These are phyloP conservation scores for Hydrolagus colliei DNA, from an alignment of 2,797 vertebrate genomes.

Conservation along the genomic window DNA sequence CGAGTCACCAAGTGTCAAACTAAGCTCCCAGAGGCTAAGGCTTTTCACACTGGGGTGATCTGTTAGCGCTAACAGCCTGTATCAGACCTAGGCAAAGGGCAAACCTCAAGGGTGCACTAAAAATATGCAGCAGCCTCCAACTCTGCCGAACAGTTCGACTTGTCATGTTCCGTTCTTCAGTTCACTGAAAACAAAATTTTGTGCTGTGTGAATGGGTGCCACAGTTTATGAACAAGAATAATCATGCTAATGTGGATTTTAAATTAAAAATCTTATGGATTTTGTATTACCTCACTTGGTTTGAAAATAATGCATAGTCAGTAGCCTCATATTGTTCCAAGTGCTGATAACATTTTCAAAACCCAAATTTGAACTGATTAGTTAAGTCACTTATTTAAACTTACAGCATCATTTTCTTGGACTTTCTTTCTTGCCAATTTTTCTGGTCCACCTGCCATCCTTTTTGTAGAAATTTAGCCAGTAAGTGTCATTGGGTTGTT, in stretches of 20 bases:
- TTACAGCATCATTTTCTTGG: background rate
- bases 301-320: background rate
- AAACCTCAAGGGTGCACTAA: conserved; percentile 30
- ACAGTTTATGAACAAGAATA: conserved; percentile 7
- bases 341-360: background rate
- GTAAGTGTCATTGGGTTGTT: no score
- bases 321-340: no score
- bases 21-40: conserved; percentile 24
- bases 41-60: conserved; percentile 29
- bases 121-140: conserved; percentile 25
- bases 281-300: background rate
- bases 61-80: conserved; percentile 30
- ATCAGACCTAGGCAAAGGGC: conserved; percentile 30
- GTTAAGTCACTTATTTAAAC: background rate
- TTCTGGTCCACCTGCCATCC: no score
- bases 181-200: conserved; percentile 11
- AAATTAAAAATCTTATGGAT: background rate
- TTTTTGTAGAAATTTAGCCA: no score
- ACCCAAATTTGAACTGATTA: background rate
- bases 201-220: background rate
- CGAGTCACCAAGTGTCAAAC: conserved; percentile 25
- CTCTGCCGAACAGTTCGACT: conserved; percentile 11
- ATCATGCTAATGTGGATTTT: background rate
- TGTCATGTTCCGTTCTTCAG: conserved; percentile 14
- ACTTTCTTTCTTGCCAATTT: no score